Evolutionary conservation across 2,113 vertebrate genomes (phyloP).

Genomic region (Hirundichthys speculiger): DNA sequence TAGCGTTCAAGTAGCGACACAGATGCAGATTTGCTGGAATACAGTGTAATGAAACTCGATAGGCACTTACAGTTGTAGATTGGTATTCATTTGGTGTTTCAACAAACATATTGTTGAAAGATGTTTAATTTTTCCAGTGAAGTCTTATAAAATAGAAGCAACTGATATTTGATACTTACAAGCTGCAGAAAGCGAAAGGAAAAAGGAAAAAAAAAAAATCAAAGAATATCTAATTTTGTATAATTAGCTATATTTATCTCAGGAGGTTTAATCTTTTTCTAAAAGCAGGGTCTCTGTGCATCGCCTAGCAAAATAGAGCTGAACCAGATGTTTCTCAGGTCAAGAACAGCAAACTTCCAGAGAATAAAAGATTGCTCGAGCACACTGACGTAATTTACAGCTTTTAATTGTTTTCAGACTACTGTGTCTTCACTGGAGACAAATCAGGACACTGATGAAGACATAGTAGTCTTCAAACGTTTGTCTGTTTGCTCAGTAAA

Average conservation of each 20-base stretch:
- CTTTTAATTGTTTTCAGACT: not conserved
- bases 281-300: not conserved
- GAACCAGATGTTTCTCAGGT: not conserved
- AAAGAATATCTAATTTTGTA: conserved; percentile 3
- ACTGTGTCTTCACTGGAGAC: not conserved
- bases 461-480: not conserved
- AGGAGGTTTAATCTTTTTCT: conserved; percentile 8
- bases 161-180: no score
- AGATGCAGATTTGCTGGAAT: conserved; percentile 38
- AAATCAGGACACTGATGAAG: conserved; percentile 15
- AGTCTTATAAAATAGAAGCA: no score
- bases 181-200: no score
- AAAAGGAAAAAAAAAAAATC: no score
- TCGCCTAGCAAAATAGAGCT: not conserved
- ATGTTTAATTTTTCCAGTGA: no score
- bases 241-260: conserved; percentile 23
- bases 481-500: conserved; percentile 4
- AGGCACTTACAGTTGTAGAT: conserved; percentile 31
- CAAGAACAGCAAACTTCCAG: not conserved
- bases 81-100: conserved; percentile 7
- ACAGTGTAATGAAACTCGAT: conserved; percentile 32
- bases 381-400: not conserved
- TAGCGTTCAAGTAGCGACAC: conserved; percentile 27
- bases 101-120: no score
- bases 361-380: not conserved